Evolutionary conservation across 2,113 vertebrate genomes (phyloP).

Genomic region (Stictonetta naevosa): DNA sequence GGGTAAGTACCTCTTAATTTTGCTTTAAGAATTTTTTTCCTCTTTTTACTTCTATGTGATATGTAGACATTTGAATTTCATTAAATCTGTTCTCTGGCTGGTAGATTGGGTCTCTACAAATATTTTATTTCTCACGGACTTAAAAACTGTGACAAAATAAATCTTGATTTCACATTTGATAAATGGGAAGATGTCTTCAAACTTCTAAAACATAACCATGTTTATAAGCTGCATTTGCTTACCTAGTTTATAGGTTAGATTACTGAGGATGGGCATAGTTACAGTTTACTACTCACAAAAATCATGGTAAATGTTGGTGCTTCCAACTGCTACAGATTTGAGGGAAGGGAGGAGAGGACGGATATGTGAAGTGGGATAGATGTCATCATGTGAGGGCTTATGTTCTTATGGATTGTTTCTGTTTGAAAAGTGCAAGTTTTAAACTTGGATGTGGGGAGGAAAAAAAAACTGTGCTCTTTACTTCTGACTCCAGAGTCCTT

Average conservation of each 20-base stretch:
- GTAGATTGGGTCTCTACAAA: neutral
- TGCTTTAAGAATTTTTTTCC: too few relatives aligned
- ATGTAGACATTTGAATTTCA: neutral
- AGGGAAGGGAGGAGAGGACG: too few relatives aligned
- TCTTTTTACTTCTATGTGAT: neutral
- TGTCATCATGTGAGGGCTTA: neutral
- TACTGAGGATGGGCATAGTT: neutral
- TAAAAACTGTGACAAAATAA: neutral
- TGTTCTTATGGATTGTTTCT: neutral
- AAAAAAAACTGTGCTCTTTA: neutral
- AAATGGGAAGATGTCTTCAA: neutral
- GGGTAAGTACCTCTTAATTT: neutral
- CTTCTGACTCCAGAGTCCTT: neutral
- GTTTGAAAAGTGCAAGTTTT: neutral
- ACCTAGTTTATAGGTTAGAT: neutral
- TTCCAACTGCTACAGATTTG: neutral
- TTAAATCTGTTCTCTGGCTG: neutral
- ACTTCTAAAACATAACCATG: neutral
- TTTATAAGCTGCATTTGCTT: neutral
- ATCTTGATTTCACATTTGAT: neutral
- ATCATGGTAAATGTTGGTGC: neutral
- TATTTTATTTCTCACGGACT: neutral
- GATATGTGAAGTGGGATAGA: too few relatives aligned
- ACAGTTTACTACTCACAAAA: neutral
- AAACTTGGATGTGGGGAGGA: too few relatives aligned